Evolutionary conservation across 2,113 vertebrate species (phyloP).

Genomic region (Nipponia nippon): DNA sequence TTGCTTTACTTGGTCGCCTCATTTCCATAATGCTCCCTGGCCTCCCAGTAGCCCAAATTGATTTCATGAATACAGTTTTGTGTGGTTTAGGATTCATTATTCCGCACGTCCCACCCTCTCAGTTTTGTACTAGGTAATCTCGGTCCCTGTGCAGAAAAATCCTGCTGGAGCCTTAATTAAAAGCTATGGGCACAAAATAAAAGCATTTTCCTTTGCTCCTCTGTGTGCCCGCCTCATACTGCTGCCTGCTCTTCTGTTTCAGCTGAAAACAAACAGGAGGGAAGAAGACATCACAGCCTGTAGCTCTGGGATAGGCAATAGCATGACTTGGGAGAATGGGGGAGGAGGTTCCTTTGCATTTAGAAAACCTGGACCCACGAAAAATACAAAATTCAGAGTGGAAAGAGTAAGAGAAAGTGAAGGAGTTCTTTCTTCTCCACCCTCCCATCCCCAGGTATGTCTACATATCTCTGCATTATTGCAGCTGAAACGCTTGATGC

Average conservation of each 20-base stretch:
- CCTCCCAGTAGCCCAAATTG: neutral
- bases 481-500: neutral
- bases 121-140: neutral
- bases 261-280: neutral
- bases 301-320: neutral
- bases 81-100: neutral
- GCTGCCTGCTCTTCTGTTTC: neutral
- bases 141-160: neutral
- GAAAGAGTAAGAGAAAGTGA: neutral
- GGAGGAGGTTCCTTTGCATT: neutral
- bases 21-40: slow-evolving; percentile 35
- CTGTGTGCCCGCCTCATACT: neutral
- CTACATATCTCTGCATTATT: neutral
- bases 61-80: slow-evolving; percentile 20
- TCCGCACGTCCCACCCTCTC: neutral
- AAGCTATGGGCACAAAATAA: neutral
- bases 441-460: neutral
- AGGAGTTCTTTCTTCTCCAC: neutral
- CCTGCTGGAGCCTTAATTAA: slow-evolving; percentile 17
- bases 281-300: neutral
- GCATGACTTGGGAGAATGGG: neutral
- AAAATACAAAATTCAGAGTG: neutral
- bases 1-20: neutral
- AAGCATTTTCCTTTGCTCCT: neutral
- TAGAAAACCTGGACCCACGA: neutral